Evolutionary conservation across 2,113 vertebrate genomes (phyloP).

Genomic region (Quiscalus mexicanus): DNA sequence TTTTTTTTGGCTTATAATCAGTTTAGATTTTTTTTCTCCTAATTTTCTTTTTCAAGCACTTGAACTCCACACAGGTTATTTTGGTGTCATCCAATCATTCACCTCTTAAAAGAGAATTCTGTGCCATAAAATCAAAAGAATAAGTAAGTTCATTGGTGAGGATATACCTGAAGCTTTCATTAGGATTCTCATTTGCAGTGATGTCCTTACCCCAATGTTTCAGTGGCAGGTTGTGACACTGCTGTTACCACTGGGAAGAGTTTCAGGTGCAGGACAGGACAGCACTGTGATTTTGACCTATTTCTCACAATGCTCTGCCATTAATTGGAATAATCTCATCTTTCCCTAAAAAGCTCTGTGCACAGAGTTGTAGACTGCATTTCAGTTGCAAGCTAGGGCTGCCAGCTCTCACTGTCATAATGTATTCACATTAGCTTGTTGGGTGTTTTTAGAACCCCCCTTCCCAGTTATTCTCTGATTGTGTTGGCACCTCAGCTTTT

Average conservation of each 20-base stretch:
- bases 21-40: not conserved
- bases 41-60: constrained; percentile 10
- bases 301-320: not conserved
- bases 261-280: constrained; percentile 64
- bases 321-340: not conserved
- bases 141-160: constrained; percentile 66
- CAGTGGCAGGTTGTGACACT: constrained; percentile 70
- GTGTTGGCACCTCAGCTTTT: not conserved
- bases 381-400: not conserved
- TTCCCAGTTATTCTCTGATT: not conserved
- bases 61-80: constrained; percentile 44
- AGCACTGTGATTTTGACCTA: not conserved
- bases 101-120: constrained; percentile 62
- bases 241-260: constrained; percentile 35
- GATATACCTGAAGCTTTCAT: constrained; percentile 44
- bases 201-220: constrained; percentile 68
- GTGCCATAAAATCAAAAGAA: constrained; percentile 71
- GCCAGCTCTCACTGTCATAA: not conserved
- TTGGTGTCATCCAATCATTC: constrained; percentile 72
- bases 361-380: not conserved
- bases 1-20: not conserved
- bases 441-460: not conserved
- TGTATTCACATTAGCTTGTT: not conserved
- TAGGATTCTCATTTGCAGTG: constrained; percentile 47
- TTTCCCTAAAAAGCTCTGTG: not conserved